A percentile compares a stretch with the other conserved stretches of the same genome.
These are phyloP conservation scores for Jaculus jaculus DNA, from an alignment of 2,113 vertebrate species.

Conservation along the genomic window DNA sequence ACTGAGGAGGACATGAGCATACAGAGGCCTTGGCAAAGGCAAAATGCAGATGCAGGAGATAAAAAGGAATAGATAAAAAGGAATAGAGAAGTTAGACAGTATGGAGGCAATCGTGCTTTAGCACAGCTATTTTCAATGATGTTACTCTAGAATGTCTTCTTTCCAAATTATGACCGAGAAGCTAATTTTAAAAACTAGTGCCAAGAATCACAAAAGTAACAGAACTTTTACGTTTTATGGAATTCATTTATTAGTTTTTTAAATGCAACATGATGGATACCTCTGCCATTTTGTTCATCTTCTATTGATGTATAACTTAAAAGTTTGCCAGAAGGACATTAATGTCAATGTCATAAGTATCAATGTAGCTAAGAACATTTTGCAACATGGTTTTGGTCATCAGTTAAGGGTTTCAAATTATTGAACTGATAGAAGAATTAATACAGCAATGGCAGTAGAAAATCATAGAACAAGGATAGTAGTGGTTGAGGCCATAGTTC, in stretches of 20 bases:
- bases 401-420: not conserved
- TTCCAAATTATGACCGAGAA: not conserved
- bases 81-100: not conserved
- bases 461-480: not conserved
- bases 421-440: not conserved
- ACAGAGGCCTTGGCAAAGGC: not conserved
- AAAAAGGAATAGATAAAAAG: too few relatives aligned
- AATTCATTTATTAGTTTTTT: not conserved
- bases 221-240: not conserved
- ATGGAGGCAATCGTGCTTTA: not conserved
- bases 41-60: not conserved
- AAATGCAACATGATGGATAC: not conserved
- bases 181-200: not conserved
- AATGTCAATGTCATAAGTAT: not conserved
- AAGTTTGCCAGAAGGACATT: not conserved
- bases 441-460: not conserved
- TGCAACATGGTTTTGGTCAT: not conserved
- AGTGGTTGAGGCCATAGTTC: not conserved
- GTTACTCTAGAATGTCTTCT: not conserved
- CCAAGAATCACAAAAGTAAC: not conserved
- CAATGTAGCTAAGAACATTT: not conserved
- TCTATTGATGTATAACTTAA: not conserved
- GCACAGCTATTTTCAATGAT: not conserved
- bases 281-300: not conserved
- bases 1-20: not conserved